Evolutionary conservation across 2,888 invertebrate genomes (phyloP), one percentile per base, ranked within the genome.

Genomic region (Drosophila birchii): DNA sequence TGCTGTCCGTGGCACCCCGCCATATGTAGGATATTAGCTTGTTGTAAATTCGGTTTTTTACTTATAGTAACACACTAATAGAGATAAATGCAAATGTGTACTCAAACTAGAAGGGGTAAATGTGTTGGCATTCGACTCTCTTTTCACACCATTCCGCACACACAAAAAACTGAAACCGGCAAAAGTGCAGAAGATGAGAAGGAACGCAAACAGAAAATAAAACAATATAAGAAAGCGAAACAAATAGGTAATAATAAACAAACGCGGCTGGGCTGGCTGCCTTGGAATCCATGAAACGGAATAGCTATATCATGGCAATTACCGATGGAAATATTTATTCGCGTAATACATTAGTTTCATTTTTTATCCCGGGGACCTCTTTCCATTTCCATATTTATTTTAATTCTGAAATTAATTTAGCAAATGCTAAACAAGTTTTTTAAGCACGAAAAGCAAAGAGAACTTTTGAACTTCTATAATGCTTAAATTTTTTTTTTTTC

Each of bases 61-160:
- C 34, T 11, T n/a, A n/a, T n/a, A n/a, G n/a, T n/a, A n/a, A n/a
- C n/a, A n/a, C n/a, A n/a, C n/a, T n/a, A n/a, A n/a, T n/a, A n/a
- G n/a, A n/a, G n/a, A n/a, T n/a, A n/a, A n/a, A 69, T 69, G 68
- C 70, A 70, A 69, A 69, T 69, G 70, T 26, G 41, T 58, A 49
- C 32, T 58, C 29, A n/a, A 14, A 29, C 26, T 29, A 29, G 39
- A 20, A 12, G 20, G 41, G 58, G 36, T 18, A 39, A n/a, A 11
- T 29, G 36, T 26, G 63, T n/a, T 49, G 44, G 43, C 66, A 43
- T 63, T 51, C 51, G 66, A 49, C 41, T 66, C n/a, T 4, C 29
- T 36, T 66, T 54, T 51, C 14, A 4, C 36, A 36, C 23, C 16
- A 41, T 72, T 54, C 45, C 26, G 38, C 23, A 23, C 59, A 45